These are phyloP conservation scores for Drymonia ruficornis DNA, from an alignment of 2,888 invertebrate species.

Conservation along the genomic window DNA sequence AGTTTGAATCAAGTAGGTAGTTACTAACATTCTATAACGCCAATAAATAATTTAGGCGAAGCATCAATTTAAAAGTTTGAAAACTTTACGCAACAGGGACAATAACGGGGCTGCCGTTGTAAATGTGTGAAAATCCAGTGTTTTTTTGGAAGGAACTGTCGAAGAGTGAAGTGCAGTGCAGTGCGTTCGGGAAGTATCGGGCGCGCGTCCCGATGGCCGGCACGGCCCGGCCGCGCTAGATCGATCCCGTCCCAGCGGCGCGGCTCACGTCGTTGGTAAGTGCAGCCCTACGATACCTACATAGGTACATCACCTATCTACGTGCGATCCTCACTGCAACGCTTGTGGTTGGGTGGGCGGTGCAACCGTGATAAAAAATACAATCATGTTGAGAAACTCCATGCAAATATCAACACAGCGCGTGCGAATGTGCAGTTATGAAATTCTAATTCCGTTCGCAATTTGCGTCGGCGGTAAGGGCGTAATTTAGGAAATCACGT, in stretches of 20 bases:
- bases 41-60: background rate
- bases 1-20: constrained; percentile 8
- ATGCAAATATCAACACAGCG: constrained; percentile 11
- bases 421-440: constrained; percentile 23
- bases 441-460: constrained; percentile 29
- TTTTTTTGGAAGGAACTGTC: constrained; percentile 20
- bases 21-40: background rate
- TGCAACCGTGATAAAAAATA: constrained; percentile 29
- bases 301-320: constrained; percentile 6
- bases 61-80: background rate
- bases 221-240: constrained; percentile 64
- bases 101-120: constrained; percentile 18
- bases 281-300: constrained; percentile 38
- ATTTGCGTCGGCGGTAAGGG: constrained; percentile 19
- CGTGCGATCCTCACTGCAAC: constrained; percentile 27
- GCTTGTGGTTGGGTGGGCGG: constrained; percentile 17
- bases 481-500: constrained; percentile 20
- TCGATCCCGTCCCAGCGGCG: constrained; percentile 70
- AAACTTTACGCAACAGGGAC: constrained; percentile 16
- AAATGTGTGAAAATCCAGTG: constrained; percentile 32
- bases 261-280: constrained; percentile 61
- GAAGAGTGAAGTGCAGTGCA: constrained; percentile 51
- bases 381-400: constrained; percentile 22
- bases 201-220: constrained; percentile 56
- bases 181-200: constrained; percentile 41